phyloP scores from a whole-genome alignment of 2,888 invertebrate genomes.

The Steinernema hermaphroditum region DNA sequence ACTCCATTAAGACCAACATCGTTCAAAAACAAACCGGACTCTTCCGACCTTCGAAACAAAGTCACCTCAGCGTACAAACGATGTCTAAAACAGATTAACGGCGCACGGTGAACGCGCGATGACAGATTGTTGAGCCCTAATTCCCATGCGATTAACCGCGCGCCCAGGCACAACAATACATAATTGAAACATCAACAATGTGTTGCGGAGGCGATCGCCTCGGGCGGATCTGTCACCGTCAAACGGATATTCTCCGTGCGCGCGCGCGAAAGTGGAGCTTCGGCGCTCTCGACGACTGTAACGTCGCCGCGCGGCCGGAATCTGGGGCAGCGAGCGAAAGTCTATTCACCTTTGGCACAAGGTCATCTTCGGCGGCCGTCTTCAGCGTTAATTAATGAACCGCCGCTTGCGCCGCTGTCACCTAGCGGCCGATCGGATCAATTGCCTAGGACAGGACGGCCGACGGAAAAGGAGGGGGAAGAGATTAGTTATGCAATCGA shows the following conservation, averaged over 20 bases:
- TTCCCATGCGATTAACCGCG: neutral
- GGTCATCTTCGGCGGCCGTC: slow-evolving; percentile 13
- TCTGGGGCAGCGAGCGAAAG: slow-evolving; percentile 23
- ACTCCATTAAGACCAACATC: no score
- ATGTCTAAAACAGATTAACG: slow-evolving; percentile 5
- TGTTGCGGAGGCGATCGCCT: slow-evolving; percentile 28
- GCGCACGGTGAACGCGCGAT: neutral
- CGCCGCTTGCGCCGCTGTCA: neutral
- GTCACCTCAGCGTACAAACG: neutral
- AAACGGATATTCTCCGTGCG: slow-evolving; percentile 9
- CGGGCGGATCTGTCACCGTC: neutral
- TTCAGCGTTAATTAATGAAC: slow-evolving; percentile 31
- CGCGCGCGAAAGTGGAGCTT: slow-evolving; percentile 20
- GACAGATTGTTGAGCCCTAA: slow-evolving; percentile 25
- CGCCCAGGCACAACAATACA: neutral
- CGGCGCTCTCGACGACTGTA: slow-evolving; percentile 27
- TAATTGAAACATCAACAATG: slow-evolving; percentile 28
- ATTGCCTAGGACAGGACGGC: neutral
- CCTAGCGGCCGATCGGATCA: slow-evolving; percentile 8
- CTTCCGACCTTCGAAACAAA: neutral
- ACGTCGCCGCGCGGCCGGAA: neutral
- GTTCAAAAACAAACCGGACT: no score
- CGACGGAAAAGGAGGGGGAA: neutral
- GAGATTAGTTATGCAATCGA: slow-evolving; percentile 23
- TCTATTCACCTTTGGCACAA: slow-evolving; percentile 31